Conservation (phyloP, 2,797 vertebrate species). For the Arctocebus calabarensis region DNA sequence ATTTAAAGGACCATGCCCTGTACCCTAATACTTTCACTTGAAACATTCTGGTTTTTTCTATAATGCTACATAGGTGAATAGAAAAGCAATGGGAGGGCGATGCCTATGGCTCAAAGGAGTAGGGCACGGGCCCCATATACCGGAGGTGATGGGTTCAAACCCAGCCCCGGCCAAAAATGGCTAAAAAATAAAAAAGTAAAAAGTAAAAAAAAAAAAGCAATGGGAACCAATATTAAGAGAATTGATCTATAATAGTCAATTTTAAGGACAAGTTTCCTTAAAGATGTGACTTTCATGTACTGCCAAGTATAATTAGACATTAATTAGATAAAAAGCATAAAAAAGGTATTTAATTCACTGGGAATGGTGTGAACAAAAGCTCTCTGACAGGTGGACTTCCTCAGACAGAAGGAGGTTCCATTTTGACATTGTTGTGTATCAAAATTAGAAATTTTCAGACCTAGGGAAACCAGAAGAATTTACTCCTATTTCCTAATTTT, state of each 20-base stretch:
- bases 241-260: no score
- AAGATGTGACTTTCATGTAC: not conserved
- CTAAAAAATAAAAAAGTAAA: no score
- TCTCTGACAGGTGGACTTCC: not conserved
- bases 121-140: no score
- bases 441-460: not conserved
- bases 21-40: not conserved
- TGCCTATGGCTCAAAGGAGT: no score
- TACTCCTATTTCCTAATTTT: not conserved
- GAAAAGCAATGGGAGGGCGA: not conserved
- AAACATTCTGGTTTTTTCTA: not conserved
- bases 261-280: not conserved
- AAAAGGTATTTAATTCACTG: not conserved
- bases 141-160: no score
- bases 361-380: fast-evolving
- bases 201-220: no score
- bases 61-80: not conserved
- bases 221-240: not conserved
- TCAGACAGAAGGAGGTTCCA: not conserved
- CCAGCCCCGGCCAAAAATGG: no score
- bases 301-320: not conserved
- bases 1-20: no score
- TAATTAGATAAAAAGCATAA: not conserved
- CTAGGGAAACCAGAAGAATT: not conserved
- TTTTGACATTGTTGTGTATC: not conserved